A percentile compares a stretch with the other conserved stretches of the same genome.
Conservation (phyloP, 2,113 vertebrate species). For the Myiopsitta monachus region DNA sequence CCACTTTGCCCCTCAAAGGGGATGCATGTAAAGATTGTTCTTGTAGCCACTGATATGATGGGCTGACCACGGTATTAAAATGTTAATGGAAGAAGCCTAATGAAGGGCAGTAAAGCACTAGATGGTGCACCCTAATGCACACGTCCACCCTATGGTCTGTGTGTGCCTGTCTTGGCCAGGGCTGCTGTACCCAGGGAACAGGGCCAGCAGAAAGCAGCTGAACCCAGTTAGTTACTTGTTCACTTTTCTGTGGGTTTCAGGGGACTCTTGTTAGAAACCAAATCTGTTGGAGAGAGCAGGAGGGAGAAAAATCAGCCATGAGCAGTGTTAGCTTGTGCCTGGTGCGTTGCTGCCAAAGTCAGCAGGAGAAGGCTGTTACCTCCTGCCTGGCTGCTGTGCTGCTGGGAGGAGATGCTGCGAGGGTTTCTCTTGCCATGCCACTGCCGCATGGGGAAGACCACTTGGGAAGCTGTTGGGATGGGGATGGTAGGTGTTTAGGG, state of each 20-base stretch:
- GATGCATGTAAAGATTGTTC: not conserved
- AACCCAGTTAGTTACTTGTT: not conserved
- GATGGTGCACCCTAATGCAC: too few species aligned
- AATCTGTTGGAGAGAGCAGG: not conserved
- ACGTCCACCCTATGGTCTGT: rapidly evolving
- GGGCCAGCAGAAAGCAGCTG: not conserved
- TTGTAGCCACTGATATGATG: not conserved
- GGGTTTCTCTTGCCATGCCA: not conserved
- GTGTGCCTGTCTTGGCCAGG: not conserved
- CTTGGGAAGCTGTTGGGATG: not conserved
- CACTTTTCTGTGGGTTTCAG: not conserved
- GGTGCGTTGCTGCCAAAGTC: not conserved
- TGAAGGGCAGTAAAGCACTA: not conserved
- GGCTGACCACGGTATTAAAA: rapidly evolving
- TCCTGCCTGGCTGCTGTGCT: not conserved
- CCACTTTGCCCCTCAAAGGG: not conserved
- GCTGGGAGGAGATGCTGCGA: not conserved
- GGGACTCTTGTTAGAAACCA: not conserved
- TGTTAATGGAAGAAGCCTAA: not conserved
- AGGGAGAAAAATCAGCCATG: not conserved
- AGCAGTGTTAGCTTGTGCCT: not conserved
- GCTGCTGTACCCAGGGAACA: not conserved
- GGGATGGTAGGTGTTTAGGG: not conserved
- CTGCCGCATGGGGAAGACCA: too few species aligned
- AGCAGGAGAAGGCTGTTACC: not conserved